Evolutionary conservation across 2,797 vertebrate species (phyloP).

Genomic region (Benthosema pterotum): DNA sequence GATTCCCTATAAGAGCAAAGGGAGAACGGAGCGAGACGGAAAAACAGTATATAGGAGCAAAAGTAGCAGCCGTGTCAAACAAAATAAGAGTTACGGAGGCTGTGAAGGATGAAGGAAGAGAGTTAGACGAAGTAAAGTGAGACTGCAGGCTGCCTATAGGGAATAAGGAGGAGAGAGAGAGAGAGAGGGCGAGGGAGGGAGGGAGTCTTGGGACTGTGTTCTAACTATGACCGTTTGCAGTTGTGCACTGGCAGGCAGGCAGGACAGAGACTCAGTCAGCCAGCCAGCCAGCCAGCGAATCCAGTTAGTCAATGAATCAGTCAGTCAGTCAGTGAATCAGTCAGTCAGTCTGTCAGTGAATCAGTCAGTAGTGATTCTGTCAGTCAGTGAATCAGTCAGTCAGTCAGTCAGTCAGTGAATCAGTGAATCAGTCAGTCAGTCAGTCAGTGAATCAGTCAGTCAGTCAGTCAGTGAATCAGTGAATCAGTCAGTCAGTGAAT

Average conservation of each 20-base stretch:
- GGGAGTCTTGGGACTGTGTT: conserved; percentile 2
- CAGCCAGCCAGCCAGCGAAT: background rate
- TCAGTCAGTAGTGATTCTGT: too few species aligned
- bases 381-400: too few species aligned
- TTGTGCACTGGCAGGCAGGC: too few species aligned
- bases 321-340: too few species aligned
- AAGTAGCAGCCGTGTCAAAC: conserved; percentile 20
- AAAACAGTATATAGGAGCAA: conserved; percentile 3
- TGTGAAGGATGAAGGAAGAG: conserved; percentile 20
- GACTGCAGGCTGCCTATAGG: conserved; percentile 30
- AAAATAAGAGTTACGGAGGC: background rate
- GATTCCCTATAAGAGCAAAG: conserved; percentile 12
- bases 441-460: too few species aligned
- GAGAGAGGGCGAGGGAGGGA: background rate
- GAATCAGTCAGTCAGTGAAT: too few species aligned
- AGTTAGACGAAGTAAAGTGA: conserved; percentile 32
- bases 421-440: too few species aligned
- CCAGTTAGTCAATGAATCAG: too few species aligned
- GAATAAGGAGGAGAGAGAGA: background rate
- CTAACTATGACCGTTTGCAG: too few species aligned
- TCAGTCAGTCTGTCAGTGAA: too few species aligned
- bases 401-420: too few species aligned
- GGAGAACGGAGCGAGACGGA: conserved; percentile 23
- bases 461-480: too few species aligned
- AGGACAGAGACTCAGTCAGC: background rate